Conservation (phyloP, 64 coral and sea anemone species). For the Stylophora pistillata region DNA sequence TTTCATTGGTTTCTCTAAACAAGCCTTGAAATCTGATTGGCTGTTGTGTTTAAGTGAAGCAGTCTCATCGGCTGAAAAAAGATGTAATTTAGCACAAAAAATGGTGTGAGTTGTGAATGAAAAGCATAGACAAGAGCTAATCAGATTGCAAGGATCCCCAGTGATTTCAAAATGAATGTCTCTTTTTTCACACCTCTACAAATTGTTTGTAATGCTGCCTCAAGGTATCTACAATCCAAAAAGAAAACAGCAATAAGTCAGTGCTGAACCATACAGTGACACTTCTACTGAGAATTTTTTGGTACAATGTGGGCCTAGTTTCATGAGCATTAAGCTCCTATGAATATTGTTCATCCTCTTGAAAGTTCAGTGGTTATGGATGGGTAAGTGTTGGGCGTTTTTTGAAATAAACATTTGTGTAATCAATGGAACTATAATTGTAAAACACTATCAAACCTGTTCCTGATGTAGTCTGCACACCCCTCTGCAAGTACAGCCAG, state of each 20-base stretch:
- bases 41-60: too few relatives aligned
- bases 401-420: not conserved
- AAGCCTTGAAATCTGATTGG: too few relatives aligned
- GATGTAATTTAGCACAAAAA: too few relatives aligned
- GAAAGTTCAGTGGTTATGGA: not conserved
- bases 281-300: too few relatives aligned
- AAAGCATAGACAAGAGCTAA: too few relatives aligned
- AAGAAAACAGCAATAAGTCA: not conserved
- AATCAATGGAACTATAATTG: not conserved
- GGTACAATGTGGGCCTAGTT: too few relatives aligned
- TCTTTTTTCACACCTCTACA: conserved; percentile 62
- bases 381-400: not conserved
- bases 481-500: conserved; percentile 95
- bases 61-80: too few relatives aligned
- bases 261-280: not conserved
- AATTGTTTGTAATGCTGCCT: conserved; percentile 86
- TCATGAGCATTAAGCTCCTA: too few relatives aligned
- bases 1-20: too few relatives aligned
- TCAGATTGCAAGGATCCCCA: too few relatives aligned
- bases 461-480: conserved; percentile 96
- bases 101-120: too few relatives aligned
- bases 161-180: not conserved
- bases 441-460: conserved; percentile 42
- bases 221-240: conserved; percentile 61
- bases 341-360: too few relatives aligned